Base-by-base conservation (phyloP, 2,113 vertebrate genomes). In the Leucosticte australis region DNA sequence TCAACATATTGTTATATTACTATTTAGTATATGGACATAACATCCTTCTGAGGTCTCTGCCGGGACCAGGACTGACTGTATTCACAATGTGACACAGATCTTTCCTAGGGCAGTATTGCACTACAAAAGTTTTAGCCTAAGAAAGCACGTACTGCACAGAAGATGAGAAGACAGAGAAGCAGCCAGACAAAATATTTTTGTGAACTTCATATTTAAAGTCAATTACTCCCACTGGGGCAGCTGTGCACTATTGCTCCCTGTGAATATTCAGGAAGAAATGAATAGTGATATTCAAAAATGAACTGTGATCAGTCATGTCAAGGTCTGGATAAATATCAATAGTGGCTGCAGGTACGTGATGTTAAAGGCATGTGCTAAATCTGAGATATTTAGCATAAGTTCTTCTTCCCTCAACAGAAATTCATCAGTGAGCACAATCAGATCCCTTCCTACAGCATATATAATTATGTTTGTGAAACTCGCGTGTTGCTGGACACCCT, bases 181-280 rank as follows among this genome's bases (percentile, higher is more conserved):
- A 89, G 75, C 74, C 91, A 95, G 84, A 69, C 24, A 79, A 95
- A 95, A 90, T 94, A 92, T 95, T 96, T 89, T 82, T 76, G 35
- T 76, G 77, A 92, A 87, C 53, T 87, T 92, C 41, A 27, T 65
- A 59, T 73, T 92, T 85, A 85, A 83, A 95, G 73, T 53, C 71
- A 89, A 69, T 91, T 91, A 87, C 42, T 84, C 80, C 64, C 53
- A 85, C 78, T 37, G 49, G 31, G 18, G n/a, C 65, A 87, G 65
- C 79, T 92, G 53, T 85, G 80, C 63, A 39, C 76, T 90, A 47
- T 81, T 96, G 69, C 31, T 74, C 86, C 47, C 52, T 64, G 47
- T 78, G 59, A 89, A 64, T 90, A 91, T 62, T 96, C 79, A 90
- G 47, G 53, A 85, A 93, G 75, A 91, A 95, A 92, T 39, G 60